Evolutionary conservation across 2,113 vertebrate species (phyloP).

Genomic region (Psittacus erithacus): DNA sequence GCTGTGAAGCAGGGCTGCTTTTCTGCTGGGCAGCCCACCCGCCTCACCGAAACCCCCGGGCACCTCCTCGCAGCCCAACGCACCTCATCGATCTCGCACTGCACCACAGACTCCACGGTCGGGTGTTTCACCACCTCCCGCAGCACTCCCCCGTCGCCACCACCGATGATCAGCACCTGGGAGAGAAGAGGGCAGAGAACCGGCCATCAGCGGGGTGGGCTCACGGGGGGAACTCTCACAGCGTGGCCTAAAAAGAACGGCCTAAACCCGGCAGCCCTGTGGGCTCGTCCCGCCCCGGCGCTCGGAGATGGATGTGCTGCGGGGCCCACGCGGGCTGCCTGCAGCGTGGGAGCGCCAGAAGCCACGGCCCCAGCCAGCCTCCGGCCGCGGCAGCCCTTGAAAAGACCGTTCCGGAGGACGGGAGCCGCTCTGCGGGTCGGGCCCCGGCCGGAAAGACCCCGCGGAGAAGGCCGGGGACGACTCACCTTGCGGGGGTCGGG

Average conservation of each 20-base stretch:
- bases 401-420: not conserved
- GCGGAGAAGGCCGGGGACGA: not conserved
- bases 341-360: not conserved
- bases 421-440: not conserved
- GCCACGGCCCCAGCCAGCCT: not conserved
- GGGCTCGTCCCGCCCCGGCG: not conserved
- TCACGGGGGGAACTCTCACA: fast-evolving
- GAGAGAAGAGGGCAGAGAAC: not conserved
- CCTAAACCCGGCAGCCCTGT: fast-evolving
- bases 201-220: not conserved
- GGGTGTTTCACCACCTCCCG: conserved; percentile 95
- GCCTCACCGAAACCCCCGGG: not conserved
- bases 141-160: conserved; percentile 93
- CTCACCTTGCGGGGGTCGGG: conserved; percentile 91
- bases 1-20: not conserved
- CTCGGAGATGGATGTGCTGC: not conserved
- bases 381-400: not conserved
- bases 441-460: not conserved
- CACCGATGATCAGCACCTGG: conserved; percentile 96
- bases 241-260: fast-evolving
- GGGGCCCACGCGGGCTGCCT: not conserved
- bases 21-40: not conserved
- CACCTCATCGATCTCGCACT: conserved; percentile 98
- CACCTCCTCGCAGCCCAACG: not conserved
- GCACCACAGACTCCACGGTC: conserved; percentile 89